Conservation (phyloP, 2,113 vertebrate genomes). For the Thunnus maccoyii region DNA sequence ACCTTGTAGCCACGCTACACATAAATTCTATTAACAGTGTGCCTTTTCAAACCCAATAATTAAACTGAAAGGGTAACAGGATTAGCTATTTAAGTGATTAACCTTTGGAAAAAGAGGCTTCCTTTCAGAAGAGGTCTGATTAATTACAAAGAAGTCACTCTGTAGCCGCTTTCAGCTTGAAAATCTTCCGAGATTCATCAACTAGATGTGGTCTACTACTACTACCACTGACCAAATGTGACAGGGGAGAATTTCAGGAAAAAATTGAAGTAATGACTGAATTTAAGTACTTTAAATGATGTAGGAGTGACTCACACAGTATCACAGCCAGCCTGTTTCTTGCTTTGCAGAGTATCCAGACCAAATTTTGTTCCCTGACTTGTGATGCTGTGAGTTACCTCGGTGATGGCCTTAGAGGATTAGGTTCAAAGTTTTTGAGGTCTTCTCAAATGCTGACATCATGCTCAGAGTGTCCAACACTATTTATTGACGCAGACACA, state of each 20-base stretch:
- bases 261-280: background rate
- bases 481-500: constrained; percentile 96
- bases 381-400: constrained; percentile 94
- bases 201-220: constrained; percentile 54
- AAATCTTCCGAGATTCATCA: constrained; percentile 46
- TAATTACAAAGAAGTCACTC: constrained; percentile 36
- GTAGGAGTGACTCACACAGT: background rate
- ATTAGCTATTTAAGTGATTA: constrained; percentile 52
- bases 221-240: constrained; percentile 46
- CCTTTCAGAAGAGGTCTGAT: constrained; percentile 18
- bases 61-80: constrained; percentile 33
- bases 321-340: constrained; percentile 25
- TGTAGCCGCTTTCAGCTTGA: constrained; percentile 9
- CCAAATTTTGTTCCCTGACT: constrained; percentile 95
- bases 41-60: constrained; percentile 20
- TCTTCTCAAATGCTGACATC: constrained; percentile 95
- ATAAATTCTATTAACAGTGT: background rate
- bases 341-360: constrained; percentile 93
- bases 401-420: constrained; percentile 92
- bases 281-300: background rate
- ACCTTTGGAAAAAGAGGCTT: constrained; percentile 41
- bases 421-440: constrained; percentile 94
- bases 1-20: background rate
- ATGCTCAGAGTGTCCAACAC: constrained; percentile 95
- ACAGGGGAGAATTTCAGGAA: constrained; percentile 31